Evolutionary conservation across 2,888 invertebrate genomes (phyloP).

Genomic region (Cecidostiba fungosa): DNA sequence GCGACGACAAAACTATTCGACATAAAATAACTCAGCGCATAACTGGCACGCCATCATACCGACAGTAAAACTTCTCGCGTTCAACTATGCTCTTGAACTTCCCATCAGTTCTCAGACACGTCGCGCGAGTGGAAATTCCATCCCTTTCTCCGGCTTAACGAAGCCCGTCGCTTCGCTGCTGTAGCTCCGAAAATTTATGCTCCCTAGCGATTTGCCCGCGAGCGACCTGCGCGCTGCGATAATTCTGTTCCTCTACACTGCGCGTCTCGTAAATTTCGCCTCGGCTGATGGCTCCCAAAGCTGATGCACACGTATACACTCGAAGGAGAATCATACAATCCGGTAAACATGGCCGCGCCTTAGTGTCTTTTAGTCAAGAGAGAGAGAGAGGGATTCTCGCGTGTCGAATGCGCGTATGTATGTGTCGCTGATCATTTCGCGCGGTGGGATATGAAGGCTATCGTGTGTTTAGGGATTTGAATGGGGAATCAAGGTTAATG

Average conservation of each 20-base stretch:
- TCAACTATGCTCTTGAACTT: not conserved
- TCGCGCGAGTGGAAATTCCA: not conserved
- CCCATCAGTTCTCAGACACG: not conserved
- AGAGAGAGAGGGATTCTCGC: not conserved
- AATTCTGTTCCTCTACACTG: conserved; percentile 19
- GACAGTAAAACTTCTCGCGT: not conserved
- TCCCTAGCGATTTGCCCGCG: conserved; percentile 35
- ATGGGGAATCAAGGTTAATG: not conserved
- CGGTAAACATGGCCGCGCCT: conserved; percentile 47
- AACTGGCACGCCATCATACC: not conserved
- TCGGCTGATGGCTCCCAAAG: not conserved
- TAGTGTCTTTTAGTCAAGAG: not conserved
- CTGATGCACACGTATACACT: not conserved
- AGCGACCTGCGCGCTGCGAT: not conserved
- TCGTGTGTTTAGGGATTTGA: not conserved
- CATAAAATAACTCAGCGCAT: not conserved
- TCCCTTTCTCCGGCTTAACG: conserved; percentile 1
- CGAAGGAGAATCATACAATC: conserved; percentile 29
- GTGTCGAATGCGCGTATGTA: not conserved
- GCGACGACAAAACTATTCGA: not conserved
- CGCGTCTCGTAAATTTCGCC: conserved; percentile 36
- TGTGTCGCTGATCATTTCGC: not conserved
- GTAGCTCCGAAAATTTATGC: conserved; percentile 28
- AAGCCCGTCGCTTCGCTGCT: not conserved
- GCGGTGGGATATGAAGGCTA: not conserved